Evolutionary conservation across 2,888 invertebrate genomes (phyloP).

Genomic region (Rotaria socialis): DNA sequence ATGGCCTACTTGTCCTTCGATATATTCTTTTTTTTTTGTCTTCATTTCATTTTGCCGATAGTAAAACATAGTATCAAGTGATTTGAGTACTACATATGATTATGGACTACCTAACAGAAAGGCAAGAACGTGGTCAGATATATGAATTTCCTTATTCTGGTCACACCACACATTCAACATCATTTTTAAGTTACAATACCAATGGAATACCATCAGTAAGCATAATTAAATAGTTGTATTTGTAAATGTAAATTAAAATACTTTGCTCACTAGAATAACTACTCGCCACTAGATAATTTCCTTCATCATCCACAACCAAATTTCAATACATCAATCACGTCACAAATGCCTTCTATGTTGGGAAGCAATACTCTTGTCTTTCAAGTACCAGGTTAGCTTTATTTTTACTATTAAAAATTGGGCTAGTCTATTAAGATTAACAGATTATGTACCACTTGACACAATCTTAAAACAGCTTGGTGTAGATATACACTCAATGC

Average conservation of each 20-base stretch:
- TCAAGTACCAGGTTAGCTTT: neutral
- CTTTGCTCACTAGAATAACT: neutral
- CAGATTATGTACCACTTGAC: neutral
- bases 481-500: neutral
- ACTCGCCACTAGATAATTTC: neutral
- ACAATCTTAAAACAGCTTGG: neutral
- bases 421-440: too few species aligned
- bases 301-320: neutral
- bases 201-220: neutral
- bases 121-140: neutral
- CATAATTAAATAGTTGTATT: neutral
- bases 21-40: too few species aligned
- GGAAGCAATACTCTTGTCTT: neutral
- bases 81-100: too few species aligned
- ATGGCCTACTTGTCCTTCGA: too few species aligned
- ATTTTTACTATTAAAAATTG: too few species aligned
- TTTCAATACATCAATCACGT: too few species aligned
- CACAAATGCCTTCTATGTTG: too few species aligned
- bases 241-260: neutral
- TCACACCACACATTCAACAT: neutral
- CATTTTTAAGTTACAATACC: neutral
- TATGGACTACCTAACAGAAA: too few species aligned
- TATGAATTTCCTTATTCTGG: constrained; percentile 4
- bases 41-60: too few species aligned
- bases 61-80: too few species aligned